A percentile compares a stretch with the other conserved stretches of the same genome.
phyloP scores from a whole-genome alignment of 2,888 invertebrate species.

The Helobdella robusta region DNA sequence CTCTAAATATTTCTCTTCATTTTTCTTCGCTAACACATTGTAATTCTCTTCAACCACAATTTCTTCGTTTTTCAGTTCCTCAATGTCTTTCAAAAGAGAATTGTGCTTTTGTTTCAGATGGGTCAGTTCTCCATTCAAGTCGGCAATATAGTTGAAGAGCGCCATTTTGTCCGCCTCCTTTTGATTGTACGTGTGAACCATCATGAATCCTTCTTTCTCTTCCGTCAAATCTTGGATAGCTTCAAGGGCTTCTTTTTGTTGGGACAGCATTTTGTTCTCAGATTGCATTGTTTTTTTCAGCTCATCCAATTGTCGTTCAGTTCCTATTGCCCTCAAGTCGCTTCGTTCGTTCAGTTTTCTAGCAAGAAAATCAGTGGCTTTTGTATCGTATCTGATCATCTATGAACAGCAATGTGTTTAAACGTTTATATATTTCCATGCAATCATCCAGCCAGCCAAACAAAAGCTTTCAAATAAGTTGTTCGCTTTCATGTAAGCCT shows the following conservation, averaged over 20 bases:
- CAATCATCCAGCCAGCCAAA: too few relatives aligned
- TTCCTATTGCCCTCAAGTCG: slow-evolving; percentile 8
- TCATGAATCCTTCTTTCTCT: slow-evolving; percentile 13
- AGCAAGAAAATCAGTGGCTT: slow-evolving; percentile 20
- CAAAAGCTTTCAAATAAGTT: too few relatives aligned
- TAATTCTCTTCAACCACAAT: not conserved
- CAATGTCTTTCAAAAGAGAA: slow-evolving; percentile 4
- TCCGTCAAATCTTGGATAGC: slow-evolving; percentile 24
- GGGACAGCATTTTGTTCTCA: not conserved
- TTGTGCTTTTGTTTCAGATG: slow-evolving; percentile 17
- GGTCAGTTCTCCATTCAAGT: slow-evolving; percentile 20
- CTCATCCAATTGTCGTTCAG: not conserved
- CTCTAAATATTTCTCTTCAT: not conserved
- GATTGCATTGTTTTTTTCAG: slow-evolving; percentile 12
- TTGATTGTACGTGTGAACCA: slow-evolving; percentile 17
- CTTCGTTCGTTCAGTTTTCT: slow-evolving; percentile 16
- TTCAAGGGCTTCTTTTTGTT: slow-evolving; percentile 18
- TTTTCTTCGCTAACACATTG: not conserved
- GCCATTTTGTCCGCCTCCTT: slow-evolving; percentile 25
- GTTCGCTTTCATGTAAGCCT: too few relatives aligned
- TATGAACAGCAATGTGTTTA: too few relatives aligned
- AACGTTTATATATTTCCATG: too few relatives aligned
- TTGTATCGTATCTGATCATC: slow-evolving; percentile 23
- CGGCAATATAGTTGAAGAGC: slow-evolving; percentile 25
- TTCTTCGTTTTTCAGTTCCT: slow-evolving; percentile 14